phyloP scores from a whole-genome alignment of 2,113 vertebrate species.

The Eidolon helvum region DNA sequence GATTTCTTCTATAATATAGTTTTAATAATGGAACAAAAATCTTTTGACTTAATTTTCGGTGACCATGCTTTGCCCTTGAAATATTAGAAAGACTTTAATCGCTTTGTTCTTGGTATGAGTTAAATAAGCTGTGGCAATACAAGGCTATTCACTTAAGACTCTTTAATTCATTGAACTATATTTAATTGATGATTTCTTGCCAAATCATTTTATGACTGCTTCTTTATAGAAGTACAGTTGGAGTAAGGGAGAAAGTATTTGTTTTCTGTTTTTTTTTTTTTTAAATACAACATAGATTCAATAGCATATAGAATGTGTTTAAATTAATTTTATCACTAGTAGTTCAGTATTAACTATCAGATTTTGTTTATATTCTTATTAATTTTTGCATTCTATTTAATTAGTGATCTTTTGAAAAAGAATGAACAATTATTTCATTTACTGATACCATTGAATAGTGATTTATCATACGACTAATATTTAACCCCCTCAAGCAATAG shows the following conservation, averaged over 20 bases:
- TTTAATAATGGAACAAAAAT: conserved; percentile 49
- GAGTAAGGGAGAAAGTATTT: not conserved
- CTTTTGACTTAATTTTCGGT: conserved; percentile 53
- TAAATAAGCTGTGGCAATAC: conserved; percentile 26
- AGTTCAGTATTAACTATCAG: not conserved
- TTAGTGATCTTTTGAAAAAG: not conserved
- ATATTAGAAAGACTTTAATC: conserved; percentile 62
- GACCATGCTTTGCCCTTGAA: conserved; percentile 59
- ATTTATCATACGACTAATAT: not conserved
- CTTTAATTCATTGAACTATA: not conserved
- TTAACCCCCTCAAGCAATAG: not conserved
- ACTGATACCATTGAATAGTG: not conserved
- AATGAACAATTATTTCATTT: not conserved
- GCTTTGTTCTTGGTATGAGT: conserved; percentile 41
- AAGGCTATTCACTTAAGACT: not conserved
- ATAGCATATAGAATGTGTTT: not conserved
- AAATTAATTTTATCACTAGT: not conserved
- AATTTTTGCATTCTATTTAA: not conserved
- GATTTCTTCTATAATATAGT: conserved; percentile 50
- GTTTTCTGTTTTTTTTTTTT: not conserved
- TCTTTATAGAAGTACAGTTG: not conserved
- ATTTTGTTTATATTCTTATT: not conserved
- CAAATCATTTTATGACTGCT: not conserved
- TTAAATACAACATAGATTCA: not conserved
- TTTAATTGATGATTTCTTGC: not conserved